phyloP scores from a whole-genome alignment of 2,113 vertebrate species.

The Eira barbara region DNA sequence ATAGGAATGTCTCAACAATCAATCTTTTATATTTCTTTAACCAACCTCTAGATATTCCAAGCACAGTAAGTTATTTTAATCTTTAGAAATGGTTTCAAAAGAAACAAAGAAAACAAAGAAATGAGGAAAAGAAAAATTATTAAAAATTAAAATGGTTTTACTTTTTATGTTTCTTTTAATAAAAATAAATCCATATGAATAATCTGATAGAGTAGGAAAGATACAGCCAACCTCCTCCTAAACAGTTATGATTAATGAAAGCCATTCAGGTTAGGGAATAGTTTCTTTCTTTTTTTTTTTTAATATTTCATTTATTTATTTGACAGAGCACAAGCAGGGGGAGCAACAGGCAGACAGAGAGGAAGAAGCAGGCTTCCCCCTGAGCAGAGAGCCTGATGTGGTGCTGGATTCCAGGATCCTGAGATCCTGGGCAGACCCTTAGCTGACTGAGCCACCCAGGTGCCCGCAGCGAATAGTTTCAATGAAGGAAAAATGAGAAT shows the following conservation, averaged over 20 bases:
- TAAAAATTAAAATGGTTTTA: slow-evolving; percentile 7
- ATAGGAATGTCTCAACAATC: slow-evolving; percentile 8
- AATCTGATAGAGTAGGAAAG: neutral
- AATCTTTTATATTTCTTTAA: neutral
- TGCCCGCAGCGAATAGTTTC: neutral
- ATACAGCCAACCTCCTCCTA: neutral
- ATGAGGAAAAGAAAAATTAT: neutral
- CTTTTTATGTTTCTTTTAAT: neutral
- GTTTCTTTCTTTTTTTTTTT: neutral
- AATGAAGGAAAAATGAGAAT: neutral
- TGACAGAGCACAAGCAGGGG: neutral
- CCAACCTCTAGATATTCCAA: neutral
- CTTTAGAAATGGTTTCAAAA: neutral
- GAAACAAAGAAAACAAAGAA: neutral
- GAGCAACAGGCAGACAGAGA: neutral
- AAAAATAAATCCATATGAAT: neutral
- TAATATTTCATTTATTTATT: neutral
- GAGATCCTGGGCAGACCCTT: neutral
- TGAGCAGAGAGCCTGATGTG: neutral
- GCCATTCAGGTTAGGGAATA: neutral
- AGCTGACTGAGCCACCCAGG: neutral
- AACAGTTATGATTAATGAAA: neutral
- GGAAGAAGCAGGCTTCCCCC: neutral
- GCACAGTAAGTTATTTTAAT: slow-evolving; percentile 25
- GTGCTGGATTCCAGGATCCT: neutral